Base-by-base conservation (phyloP, 2,113 vertebrate genomes). In the Ciconia stormi region DNA sequence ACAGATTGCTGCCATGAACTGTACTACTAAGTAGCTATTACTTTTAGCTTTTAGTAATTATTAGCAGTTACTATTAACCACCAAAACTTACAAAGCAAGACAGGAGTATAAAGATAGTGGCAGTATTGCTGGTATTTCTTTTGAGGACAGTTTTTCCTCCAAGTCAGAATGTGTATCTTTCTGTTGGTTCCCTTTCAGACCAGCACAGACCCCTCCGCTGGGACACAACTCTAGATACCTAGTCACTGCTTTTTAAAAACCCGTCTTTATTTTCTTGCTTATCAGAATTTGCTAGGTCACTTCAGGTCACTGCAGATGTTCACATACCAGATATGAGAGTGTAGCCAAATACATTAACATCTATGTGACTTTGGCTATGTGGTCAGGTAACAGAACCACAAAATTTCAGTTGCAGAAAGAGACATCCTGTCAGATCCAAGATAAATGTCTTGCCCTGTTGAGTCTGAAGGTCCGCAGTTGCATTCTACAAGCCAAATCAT, bases 221-320 rank as follows among this genome's bases (percentile, higher is more conserved):
- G 15, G 11, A 84, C 38, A 36, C 14, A 78, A 11, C 15, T 69
- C 16, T 53, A 82, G 18, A 25, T 79, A n/a, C 5, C 50, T 70
- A 16, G 21, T 50, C 21, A 49, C 16, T 65, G 26, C 1, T 61
- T 84, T 89, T 62, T 10, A 61, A 91, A 78, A 80, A 34, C 2
- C 12, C 6, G 3, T 8, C 34, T 59, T 50, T 76, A 30, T 82
- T 90, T 90, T 55, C 49, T 70, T 42, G 4, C 47, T 72, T 65
- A 55, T 21, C 20, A 59, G 21, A 63, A 82, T 76, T 79, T 2
- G 0, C 22, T 38, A 26, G 66, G 46, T 92, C 73, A 44, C 49
- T 80, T 86, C 62, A 93, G 82, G 82, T 49, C 62, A 15, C 49
- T 46, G 76, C 70, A 90, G 53, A 90, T 90, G 50, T 88, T 72